Evolutionary conservation across 2,797 vertebrate species (phyloP).

Genomic region (Hoplostethus atlanticus): DNA sequence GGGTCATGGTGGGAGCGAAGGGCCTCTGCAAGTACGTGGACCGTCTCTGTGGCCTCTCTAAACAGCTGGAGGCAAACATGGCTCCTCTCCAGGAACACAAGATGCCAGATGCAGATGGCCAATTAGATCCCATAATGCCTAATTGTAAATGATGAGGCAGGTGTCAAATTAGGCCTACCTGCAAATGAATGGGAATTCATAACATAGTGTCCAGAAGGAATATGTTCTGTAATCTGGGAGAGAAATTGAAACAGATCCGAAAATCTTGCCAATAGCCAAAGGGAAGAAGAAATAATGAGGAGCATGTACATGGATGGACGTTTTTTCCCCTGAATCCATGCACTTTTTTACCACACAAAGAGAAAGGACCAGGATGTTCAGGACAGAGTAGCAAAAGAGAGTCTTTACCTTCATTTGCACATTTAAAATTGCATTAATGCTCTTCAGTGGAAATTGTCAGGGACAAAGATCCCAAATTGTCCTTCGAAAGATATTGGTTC

Average conservation of each 20-base stretch:
- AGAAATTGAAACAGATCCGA: not conserved
- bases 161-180: constrained; percentile 83
- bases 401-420: too few relatives aligned
- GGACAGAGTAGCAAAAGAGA: too few relatives aligned
- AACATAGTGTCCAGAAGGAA: constrained; percentile 28
- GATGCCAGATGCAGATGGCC: constrained; percentile 85
- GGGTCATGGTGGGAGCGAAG: constrained; percentile 41
- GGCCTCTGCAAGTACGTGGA: constrained; percentile 53
- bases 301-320: too few relatives aligned
- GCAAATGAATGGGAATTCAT: constrained; percentile 72
- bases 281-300: not conserved
- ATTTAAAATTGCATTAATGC: too few relatives aligned
- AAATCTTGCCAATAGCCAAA: not conserved
- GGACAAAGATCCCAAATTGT: too few relatives aligned
- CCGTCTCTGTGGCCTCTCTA: constrained; percentile 49
- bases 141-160: constrained; percentile 87
- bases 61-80: constrained; percentile 79
- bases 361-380: too few relatives aligned
- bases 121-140: constrained; percentile 84
- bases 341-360: too few relatives aligned
- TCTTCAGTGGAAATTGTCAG: too few relatives aligned
- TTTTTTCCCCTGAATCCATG: too few relatives aligned
- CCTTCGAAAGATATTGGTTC: not conserved
- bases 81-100: constrained; percentile 82
- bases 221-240: constrained; percentile 23